phyloP scores from a whole-genome alignment of 2,113 vertebrate species.

The Theristicus caerulescens region DNA sequence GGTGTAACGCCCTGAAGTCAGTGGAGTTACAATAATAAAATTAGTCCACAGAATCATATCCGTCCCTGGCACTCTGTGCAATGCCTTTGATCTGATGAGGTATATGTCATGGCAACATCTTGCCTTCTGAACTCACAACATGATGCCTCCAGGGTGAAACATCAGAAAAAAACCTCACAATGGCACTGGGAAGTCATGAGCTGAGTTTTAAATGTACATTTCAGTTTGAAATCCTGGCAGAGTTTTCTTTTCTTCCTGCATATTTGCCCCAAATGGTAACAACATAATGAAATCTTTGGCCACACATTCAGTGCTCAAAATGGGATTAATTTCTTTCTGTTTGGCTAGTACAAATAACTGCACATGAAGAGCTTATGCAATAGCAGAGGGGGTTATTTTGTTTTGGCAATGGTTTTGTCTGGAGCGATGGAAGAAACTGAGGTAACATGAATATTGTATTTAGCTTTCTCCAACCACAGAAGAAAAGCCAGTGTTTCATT shows the following conservation, averaged over 20 bases:
- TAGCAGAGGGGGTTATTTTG: constrained; percentile 46
- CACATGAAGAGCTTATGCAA: constrained; percentile 30
- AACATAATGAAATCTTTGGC: constrained; percentile 48
- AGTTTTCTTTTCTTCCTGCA: background rate
- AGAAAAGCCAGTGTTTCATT: constrained; percentile 28
- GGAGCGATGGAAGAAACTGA: background rate
- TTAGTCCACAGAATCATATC: constrained; percentile 41
- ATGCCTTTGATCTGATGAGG: constrained; percentile 43
- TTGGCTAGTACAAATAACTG: constrained; percentile 43
- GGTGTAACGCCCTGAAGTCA: constrained; percentile 43
- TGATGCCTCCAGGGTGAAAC: constrained; percentile 4
- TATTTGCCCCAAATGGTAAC: constrained; percentile 40
- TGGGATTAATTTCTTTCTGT: constrained; percentile 48
- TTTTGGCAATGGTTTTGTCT: constrained; percentile 44
- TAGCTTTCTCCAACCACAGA: constrained; percentile 14
- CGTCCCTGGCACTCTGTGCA: background rate
- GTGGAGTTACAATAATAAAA: constrained; percentile 44
- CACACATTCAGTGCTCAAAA: background rate
- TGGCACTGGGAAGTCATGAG: background rate
- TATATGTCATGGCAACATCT: constrained; percentile 34
- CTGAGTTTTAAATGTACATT: background rate
- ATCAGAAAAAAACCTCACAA: background rate
- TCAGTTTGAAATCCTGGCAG: constrained; percentile 8
- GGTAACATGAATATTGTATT: constrained; percentile 50
- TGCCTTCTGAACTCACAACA: background rate